Percentiles rank a stretch among this genome's conserved stretches.
These are phyloP conservation scores for Sanderia malayensis DNA, from an alignment of 30 jellyfish, hydroid and myxozoan genomes.

Conservation along the genomic window DNA sequence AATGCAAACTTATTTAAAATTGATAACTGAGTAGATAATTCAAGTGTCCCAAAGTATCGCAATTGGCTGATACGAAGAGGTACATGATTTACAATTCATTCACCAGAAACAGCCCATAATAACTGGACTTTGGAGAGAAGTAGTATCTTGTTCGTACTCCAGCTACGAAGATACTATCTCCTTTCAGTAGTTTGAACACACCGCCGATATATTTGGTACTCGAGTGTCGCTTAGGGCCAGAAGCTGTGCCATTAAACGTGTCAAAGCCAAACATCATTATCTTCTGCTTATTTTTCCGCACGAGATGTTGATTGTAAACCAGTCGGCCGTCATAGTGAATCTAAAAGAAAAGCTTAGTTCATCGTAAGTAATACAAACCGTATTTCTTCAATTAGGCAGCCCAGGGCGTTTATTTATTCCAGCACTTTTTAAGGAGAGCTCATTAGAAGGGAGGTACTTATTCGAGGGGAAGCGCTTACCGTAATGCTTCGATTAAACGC, in stretches of 20 bases:
- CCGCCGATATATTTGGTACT: constrained; percentile 32
- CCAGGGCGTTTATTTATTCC: no score
- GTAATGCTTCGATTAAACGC: no score
- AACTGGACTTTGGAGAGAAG: constrained; percentile 1
- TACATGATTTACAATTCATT: not conserved
- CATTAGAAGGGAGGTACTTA: no score
- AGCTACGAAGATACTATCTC: not conserved
- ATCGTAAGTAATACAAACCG: no score
- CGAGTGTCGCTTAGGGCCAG: constrained; percentile 3
- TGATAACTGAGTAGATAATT: no score
- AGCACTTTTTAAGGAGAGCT: no score
- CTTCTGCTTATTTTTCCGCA: constrained; percentile 9
- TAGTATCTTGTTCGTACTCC: not conserved
- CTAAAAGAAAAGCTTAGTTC: no score
- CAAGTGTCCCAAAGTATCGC: no score
- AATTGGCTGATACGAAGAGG: no score
- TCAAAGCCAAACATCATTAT: constrained; percentile 17
- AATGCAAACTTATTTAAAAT: no score
- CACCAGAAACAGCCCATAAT: constrained; percentile 14
- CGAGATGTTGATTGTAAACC: constrained; percentile 17
- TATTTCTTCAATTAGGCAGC: no score
- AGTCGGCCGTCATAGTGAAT: constrained; percentile 27
- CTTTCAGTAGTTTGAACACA: not conserved
- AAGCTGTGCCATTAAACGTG: constrained; percentile 3
- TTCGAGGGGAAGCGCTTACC: no score